These are phyloP conservation scores for Amazona guildingii DNA, from an alignment of 2,113 vertebrate genomes.

Conservation along the genomic window DNA sequence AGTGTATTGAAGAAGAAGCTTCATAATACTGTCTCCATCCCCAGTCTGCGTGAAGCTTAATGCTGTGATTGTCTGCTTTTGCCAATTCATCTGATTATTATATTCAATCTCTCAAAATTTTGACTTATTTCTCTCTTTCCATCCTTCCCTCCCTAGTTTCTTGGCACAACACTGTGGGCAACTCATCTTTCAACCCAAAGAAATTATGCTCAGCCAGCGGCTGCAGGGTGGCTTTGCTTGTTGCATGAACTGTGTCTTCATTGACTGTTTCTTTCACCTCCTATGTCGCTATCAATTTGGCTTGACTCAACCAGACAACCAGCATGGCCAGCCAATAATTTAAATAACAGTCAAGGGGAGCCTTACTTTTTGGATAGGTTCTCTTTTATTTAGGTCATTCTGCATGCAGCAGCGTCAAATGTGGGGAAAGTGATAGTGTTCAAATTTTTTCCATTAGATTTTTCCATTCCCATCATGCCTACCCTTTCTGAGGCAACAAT, in stretches of 20 bases:
- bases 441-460: not conserved
- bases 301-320: not conserved
- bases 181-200: conserved; percentile 7
- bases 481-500: not conserved
- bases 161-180: not conserved
- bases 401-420: not conserved
- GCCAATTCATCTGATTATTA: not conserved
- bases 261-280: not conserved
- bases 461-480: not conserved
- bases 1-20: not conserved
- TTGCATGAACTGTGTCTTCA: not conserved
- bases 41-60: not conserved
- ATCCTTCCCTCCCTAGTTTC: not conserved
- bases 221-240: not conserved
- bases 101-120: not conserved
- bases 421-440: not conserved
- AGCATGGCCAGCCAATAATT: not conserved
- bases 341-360: not conserved
- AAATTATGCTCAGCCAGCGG: not conserved
- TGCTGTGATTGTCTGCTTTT: not conserved
- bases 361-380: not conserved
- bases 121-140: not conserved
- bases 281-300: not conserved
- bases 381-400: not conserved
- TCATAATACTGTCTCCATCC: not conserved